Conservation (phyloP, 2,797 vertebrate species). For the Eulemur coronatus region DNA sequence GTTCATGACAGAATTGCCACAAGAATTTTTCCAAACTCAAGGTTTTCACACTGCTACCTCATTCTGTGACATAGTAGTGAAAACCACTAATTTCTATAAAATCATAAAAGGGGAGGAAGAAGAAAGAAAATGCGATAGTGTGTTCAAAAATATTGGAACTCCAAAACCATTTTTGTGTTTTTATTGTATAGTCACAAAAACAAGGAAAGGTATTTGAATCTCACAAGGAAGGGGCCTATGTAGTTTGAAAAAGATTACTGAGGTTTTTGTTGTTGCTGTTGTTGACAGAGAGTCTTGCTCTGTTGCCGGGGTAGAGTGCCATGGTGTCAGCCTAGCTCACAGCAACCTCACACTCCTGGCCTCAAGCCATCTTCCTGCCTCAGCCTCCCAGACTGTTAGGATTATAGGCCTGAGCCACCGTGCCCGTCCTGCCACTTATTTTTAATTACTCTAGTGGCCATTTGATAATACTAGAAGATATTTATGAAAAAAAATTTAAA, state of each 20-base stretch:
- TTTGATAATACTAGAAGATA: constrained; percentile 39
- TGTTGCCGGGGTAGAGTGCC: too few relatives aligned
- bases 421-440: background rate
- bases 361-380: too few relatives aligned
- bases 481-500: background rate
- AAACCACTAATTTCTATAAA: background rate
- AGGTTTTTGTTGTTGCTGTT: too few relatives aligned
- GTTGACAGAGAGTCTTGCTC: too few relatives aligned
- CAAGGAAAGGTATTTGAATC: background rate
- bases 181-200: background rate
- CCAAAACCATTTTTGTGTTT: background rate
- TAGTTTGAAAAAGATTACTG: background rate
- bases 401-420: too few relatives aligned
- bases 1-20: background rate
- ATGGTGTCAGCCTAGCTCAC: background rate
- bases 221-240: background rate
- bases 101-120: background rate
- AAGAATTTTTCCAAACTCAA: background rate
- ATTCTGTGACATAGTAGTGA: background rate
- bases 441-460: background rate
- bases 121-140: background rate
- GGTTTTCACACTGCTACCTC: background rate
- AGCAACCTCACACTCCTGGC: too few relatives aligned
- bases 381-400: too few relatives aligned
- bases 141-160: background rate